Conservation (phyloP, 2,888 invertebrate genomes). For the Thalpophila matura region DNA sequence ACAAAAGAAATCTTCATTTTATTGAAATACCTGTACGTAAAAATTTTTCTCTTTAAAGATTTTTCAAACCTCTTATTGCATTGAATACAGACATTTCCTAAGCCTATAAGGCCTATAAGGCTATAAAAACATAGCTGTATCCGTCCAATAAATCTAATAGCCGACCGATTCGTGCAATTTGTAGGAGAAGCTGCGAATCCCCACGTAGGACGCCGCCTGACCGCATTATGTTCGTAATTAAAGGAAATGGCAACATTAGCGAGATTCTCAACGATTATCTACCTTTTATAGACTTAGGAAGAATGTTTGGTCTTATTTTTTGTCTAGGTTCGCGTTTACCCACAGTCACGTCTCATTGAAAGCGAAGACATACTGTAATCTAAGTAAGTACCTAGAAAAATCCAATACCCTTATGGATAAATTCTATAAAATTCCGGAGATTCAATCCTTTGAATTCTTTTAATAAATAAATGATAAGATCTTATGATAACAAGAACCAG, state of each 20-base stretch:
- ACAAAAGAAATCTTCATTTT: neutral
- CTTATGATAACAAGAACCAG: too few species aligned
- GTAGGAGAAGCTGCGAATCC: slow-evolving; percentile 50
- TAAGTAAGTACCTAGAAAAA: neutral
- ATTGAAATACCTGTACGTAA: too few species aligned
- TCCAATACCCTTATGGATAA: too few species aligned
- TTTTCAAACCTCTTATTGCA: slow-evolving; percentile 29
- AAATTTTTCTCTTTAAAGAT: slow-evolving; percentile 5
- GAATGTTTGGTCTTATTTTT: slow-evolving; percentile 16
- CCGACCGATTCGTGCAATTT: slow-evolving; percentile 45
- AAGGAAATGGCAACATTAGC: slow-evolving; percentile 50
- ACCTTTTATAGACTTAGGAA: slow-evolving; percentile 32
- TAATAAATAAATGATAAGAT: neutral
- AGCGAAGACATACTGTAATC: slow-evolving; percentile 14
- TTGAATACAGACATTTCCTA: slow-evolving; percentile 34
- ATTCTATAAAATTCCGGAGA: neutral
- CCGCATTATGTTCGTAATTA: slow-evolving; percentile 60
- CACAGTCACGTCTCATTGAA: slow-evolving; percentile 15
- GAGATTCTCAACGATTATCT: slow-evolving; percentile 46
- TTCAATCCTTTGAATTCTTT: neutral
- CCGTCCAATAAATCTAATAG: slow-evolving; percentile 51
- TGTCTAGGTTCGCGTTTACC: neutral
- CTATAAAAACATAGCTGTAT: slow-evolving; percentile 49
- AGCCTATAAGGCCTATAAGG: slow-evolving; percentile 30
- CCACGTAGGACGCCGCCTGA: slow-evolving; percentile 45